A percentile compares a stretch with the other conserved stretches of the same genome.
These are phyloP conservation scores for Oncorhynchus gorbuscha DNA, from an alignment of 2,113 vertebrate species.

Conservation along the genomic window DNA sequence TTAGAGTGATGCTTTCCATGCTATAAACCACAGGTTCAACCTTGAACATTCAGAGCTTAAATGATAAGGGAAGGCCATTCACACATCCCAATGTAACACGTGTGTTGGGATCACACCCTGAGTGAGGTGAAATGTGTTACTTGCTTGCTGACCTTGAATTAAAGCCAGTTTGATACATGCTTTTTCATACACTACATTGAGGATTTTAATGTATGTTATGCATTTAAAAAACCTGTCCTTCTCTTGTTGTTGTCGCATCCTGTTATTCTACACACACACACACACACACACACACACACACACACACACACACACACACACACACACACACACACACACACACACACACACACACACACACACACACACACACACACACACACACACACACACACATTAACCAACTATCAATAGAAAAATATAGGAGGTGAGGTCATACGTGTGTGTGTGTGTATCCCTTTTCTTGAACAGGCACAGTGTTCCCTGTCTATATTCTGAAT, in stretches of 20 bases:
- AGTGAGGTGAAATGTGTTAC: background rate
- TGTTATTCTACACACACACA: background rate
- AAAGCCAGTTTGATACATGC: slow-evolving; percentile 8
- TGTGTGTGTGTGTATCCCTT: background rate
- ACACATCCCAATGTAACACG: background rate
- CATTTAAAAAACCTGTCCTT: background rate
- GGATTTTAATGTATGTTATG: background rate
- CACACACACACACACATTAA: too few species aligned
- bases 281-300: background rate
- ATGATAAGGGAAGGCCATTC: background rate
- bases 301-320: too few species aligned
- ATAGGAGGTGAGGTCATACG: background rate
- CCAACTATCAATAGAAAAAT: background rate
- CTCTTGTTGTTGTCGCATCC: background rate
- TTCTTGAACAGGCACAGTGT: slow-evolving; percentile 22
- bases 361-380: too few species aligned
- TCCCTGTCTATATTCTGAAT: slow-evolving; percentile 43
- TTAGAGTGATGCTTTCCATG: background rate
- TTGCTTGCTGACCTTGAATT: slow-evolving; percentile 9
- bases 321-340: too few species aligned
- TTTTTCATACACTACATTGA: slow-evolving; percentile 6
- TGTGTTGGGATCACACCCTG: background rate
- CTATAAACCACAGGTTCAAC: background rate
- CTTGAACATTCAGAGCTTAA: background rate
- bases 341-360: too few species aligned